A percentile compares a stretch with the other conserved stretches of the same genome.
phyloP scores from a whole-genome alignment of 2,888 invertebrate species.

The Aphidius colemani region DNA sequence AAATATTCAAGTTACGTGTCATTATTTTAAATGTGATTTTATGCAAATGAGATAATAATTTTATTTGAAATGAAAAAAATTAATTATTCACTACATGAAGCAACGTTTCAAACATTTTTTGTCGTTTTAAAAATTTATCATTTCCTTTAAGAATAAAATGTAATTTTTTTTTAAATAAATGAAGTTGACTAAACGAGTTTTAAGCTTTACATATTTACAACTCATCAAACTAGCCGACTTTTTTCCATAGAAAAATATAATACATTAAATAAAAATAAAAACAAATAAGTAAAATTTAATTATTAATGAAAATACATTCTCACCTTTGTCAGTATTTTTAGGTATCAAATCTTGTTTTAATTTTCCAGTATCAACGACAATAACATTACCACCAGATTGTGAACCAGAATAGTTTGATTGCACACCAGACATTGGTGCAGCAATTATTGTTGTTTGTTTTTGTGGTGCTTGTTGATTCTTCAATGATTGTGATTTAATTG shows the following conservation, averaged over 20 bases:
- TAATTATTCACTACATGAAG: too few species aligned
- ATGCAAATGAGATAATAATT: too few species aligned
- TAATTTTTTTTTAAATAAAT: too few species aligned
- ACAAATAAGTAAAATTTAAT: constrained; percentile 7
- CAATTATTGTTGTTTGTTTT: constrained; percentile 58
- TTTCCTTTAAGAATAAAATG: too few species aligned
- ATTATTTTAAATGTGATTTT: too few species aligned
- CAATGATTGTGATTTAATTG: constrained; percentile 48
- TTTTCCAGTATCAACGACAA: constrained; percentile 68
- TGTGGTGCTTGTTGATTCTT: constrained; percentile 47
- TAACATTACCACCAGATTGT: constrained; percentile 64
- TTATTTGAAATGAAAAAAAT: too few species aligned
- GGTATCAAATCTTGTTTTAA: constrained; percentile 61
- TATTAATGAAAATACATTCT: neutral
- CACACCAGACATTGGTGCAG: constrained; percentile 53
- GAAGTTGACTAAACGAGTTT: too few species aligned
- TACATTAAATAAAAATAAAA: neutral
- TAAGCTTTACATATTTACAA: too few species aligned
- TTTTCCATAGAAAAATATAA: neutral
- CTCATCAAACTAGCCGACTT: too few species aligned
- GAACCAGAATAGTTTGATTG: constrained; percentile 51
- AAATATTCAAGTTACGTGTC: too few species aligned
- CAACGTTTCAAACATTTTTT: too few species aligned
- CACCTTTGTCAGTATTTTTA: constrained; percentile 49
- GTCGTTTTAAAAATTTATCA: too few species aligned